These are phyloP conservation scores for Lobophora halterata DNA, from an alignment of 2,888 invertebrate species.

Conservation along the genomic window DNA sequence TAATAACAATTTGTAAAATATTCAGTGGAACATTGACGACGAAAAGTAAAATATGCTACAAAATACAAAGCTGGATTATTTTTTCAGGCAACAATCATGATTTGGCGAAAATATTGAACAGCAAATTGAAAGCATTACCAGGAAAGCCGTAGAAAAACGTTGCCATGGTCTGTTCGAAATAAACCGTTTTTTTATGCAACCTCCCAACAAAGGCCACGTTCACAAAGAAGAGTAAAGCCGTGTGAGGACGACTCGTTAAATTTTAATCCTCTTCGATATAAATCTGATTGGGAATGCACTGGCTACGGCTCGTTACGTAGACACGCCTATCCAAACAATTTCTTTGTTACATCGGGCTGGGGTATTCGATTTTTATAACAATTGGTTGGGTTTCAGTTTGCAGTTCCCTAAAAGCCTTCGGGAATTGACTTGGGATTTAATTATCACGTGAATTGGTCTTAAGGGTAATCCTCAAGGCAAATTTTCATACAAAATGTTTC, in stretches of 20 bases:
- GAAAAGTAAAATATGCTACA: too few relatives aligned
- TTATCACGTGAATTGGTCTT: too few relatives aligned
- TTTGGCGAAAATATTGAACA: constrained; percentile 8
- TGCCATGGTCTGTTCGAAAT: constrained; percentile 17
- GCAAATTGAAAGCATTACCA: constrained; percentile 9
- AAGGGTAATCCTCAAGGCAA: too few relatives aligned
- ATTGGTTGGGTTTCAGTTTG: constrained; percentile 13
- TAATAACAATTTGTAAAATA: too few relatives aligned
- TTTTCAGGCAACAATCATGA: constrained; percentile 1
- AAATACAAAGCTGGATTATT: too few relatives aligned
- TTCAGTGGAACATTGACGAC: too few relatives aligned
- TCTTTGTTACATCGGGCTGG: constrained; percentile 16
- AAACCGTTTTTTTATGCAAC: constrained; percentile 38
- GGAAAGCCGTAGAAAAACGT: constrained; percentile 11
- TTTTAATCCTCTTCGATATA: constrained; percentile 63
- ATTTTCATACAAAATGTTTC: too few relatives aligned
- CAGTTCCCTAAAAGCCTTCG: constrained; percentile 2
- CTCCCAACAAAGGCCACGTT: constrained; percentile 49
- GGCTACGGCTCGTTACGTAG: constrained; percentile 49
- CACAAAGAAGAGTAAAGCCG: constrained; percentile 52
- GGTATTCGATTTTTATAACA: constrained; percentile 16
- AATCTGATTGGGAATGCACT: constrained; percentile 66
- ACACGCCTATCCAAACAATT: constrained; percentile 19
- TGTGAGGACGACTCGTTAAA: constrained; percentile 61
- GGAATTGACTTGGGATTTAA: not conserved